Conservation (phyloP, 53 echinoderm and acorn worm genomes). For the Holothuria scabra region DNA sequence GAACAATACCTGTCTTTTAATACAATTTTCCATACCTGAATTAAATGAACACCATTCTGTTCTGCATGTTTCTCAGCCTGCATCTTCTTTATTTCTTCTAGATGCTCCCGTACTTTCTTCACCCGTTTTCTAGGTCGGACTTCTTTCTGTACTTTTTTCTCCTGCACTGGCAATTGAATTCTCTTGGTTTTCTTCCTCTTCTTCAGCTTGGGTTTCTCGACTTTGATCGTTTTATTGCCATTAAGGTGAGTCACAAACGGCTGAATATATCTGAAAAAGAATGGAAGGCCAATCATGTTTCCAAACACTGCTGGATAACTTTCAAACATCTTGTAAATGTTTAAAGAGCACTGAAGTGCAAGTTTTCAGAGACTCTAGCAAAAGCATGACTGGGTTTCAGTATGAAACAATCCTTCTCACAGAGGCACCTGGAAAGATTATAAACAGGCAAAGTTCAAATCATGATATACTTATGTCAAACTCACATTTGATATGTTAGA, state of each 20-base stretch:
- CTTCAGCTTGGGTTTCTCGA: background rate
- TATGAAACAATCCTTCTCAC: too few species aligned
- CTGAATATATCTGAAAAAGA: conserved; percentile 17
- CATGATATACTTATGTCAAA: too few species aligned
- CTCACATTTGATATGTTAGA: too few species aligned
- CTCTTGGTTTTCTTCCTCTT: conserved; percentile 30
- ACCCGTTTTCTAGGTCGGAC: conserved; percentile 50
- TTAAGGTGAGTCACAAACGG: conserved; percentile 17
- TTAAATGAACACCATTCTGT: conserved; percentile 30
- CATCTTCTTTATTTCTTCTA: conserved; percentile 73
- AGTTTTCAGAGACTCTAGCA: too few species aligned
- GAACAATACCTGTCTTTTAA: too few species aligned
- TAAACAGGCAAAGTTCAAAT: too few species aligned
- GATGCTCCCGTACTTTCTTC: conserved; percentile 72
- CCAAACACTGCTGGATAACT: too few species aligned
- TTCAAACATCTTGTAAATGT: too few species aligned
- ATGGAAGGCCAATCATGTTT: background rate
- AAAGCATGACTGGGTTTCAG: too few species aligned
- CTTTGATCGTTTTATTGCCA: background rate
- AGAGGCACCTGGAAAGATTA: too few species aligned
- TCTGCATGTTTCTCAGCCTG: conserved; percentile 41
- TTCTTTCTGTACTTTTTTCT: conserved; percentile 24
- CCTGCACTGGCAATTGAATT: background rate
- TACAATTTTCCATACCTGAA: too few species aligned
- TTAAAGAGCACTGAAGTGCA: too few species aligned